Evolutionary conservation across 1,140 invertebrate species (phyloP), one percentile per base, ranked within the genome.

Genomic region (Plutomurus gul): DNA sequence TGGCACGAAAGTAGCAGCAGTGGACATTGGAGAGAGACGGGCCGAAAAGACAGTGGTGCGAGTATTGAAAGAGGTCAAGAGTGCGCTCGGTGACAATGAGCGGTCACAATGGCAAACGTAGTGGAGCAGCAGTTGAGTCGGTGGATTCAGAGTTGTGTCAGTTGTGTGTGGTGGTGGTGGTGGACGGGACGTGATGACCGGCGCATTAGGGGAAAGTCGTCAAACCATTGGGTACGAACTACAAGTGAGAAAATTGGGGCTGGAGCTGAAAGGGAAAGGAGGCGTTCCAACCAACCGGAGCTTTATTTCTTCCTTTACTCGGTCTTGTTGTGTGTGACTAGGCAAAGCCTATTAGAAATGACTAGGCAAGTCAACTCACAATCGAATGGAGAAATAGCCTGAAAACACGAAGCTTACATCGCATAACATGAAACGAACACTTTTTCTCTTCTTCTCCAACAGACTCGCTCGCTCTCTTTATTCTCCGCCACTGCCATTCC

Each of bases 341-440:
- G 39, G 39, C 10, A 43, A 43, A 43, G 39, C 39, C 39, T 43
- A 43, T 43, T 43, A 43, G 39, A 43, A 43, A 43, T 43, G 39
- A 43, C 39, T 43, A 43, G 39, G 39, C 11, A 43, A 43, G 39
- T 43, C 39, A 43, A 43, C n/a, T 13, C 10, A 13, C 39, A 43
- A 43, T n/a, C 7, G 13, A 39, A 5, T 39, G 37, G 5, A 39
- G 25, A 75, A 30, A 75, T 47, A 75, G 46, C 73, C 40, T 49
- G 73, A 49, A 75, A 75, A 75, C 39, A 75, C 40, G 49, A 25
- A 75, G 73, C 73, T 75, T 8, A 75, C 39, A 46, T 43, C 73
- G 30, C 73, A 18, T 20, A 43, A 43, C 16, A 6, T 20, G 13
- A 37, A 27, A 70, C 30, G 13, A 70, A 27, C n/a, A n/a, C n/a